Conservation (phyloP, 23 tunicate genomes). For the Oikopleura albicans region DNA sequence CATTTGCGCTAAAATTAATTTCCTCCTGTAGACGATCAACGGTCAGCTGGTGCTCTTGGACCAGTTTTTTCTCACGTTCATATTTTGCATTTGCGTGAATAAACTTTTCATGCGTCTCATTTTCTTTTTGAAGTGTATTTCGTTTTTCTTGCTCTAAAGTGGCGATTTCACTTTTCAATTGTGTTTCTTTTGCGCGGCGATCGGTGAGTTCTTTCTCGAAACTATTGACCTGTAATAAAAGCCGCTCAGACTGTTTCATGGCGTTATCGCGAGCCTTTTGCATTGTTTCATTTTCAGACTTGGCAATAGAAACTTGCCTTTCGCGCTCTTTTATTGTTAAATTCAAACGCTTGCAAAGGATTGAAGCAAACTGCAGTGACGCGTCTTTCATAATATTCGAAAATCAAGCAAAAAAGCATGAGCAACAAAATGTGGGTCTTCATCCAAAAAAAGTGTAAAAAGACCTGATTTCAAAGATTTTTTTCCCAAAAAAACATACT, state of each 20-base stretch:
- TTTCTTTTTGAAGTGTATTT: constrained; percentile 1
- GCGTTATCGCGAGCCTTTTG: not conserved
- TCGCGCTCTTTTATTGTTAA: not conserved
- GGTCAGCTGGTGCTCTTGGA: not conserved
- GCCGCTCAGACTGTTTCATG: not conserved
- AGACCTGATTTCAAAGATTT: too few relatives aligned
- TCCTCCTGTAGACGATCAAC: not conserved
- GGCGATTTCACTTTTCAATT: not conserved
- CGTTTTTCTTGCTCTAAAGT: not conserved
- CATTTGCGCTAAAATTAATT: not conserved
- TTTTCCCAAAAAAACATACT: too few relatives aligned
- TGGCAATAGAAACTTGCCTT: not conserved
- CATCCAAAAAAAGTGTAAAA: too few relatives aligned
- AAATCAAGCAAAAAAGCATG: too few relatives aligned
- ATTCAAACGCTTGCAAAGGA: not conserved
- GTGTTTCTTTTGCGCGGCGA: not conserved
- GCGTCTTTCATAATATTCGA: too few relatives aligned
- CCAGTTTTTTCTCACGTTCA: not conserved
- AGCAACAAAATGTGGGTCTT: too few relatives aligned
- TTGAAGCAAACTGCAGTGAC: too few relatives aligned
- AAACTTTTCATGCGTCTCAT: constrained; percentile 2
- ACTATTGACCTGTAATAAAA: not conserved
- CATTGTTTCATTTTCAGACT: not conserved
- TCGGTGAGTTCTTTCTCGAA: not conserved
- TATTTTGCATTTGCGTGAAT: not conserved